Evolutionary conservation across 2,113 vertebrate species (phyloP).

Genomic region (Lophochroa leadbeateri): DNA sequence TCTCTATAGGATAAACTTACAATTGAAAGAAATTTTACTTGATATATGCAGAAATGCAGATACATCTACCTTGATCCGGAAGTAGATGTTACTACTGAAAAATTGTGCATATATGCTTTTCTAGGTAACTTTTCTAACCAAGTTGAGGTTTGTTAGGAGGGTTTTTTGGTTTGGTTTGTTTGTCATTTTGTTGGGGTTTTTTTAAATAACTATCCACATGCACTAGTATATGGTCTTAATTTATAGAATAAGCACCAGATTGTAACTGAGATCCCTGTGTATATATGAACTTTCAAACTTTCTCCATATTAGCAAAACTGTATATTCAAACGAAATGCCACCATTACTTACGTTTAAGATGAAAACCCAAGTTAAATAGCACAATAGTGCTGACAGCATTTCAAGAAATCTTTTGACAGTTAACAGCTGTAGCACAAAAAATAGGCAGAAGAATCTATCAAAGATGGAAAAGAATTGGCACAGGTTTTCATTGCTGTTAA

Average conservation of each 20-base stretch:
- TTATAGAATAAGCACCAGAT: neutral
- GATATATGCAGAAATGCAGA: neutral
- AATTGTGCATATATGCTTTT: neutral
- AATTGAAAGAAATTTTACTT: neutral
- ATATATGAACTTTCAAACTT: neutral
- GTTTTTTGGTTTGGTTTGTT: neutral
- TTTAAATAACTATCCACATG: neutral
- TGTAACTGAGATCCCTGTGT: neutral
- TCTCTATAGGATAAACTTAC: neutral
- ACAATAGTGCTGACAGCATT: constrained; percentile 29
- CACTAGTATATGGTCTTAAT: neutral
- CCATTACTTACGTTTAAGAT: neutral
- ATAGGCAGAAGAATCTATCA: neutral
- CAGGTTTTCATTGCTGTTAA: neutral
- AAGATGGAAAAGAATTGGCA: neutral
- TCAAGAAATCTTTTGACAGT: constrained; percentile 27
- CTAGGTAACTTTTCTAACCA: neutral
- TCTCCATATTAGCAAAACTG: neutral
- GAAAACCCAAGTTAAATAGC: neutral
- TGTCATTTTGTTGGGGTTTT: neutral
- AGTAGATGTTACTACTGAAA: neutral
- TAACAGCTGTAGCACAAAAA: constrained; percentile 19
- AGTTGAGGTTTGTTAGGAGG: neutral
- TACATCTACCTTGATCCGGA: neutral
- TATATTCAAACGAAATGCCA: constrained; percentile 9